Percentiles rank a stretch among this genome's conserved stretches.
Conservation (phyloP, 2,797 vertebrate genomes). For the Dallia pectoralis region DNA sequence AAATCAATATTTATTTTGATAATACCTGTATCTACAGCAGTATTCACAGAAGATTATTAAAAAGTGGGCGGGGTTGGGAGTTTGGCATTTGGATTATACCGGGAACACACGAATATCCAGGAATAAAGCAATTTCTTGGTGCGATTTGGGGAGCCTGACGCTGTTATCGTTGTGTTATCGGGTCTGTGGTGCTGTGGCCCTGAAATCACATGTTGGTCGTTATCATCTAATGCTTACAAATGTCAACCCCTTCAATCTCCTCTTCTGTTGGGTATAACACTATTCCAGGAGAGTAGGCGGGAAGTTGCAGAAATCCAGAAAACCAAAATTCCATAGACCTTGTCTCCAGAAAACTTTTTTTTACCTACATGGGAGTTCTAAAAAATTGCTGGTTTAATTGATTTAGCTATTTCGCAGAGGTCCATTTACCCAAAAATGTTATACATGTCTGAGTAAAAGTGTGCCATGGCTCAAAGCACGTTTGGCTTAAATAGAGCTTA, state of each 20-base stretch:
- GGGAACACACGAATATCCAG: slow-evolving; percentile 61
- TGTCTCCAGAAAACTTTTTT: not conserved
- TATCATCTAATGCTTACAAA: slow-evolving; percentile 83
- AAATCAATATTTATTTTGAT: slow-evolving; percentile 73
- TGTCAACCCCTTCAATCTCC: slow-evolving; percentile 70
- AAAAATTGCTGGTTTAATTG: not conserved
- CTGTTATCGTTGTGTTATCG: slow-evolving; percentile 57
- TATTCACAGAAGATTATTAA: slow-evolving; percentile 75
- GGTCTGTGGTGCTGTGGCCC: slow-evolving; percentile 44
- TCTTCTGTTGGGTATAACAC: slow-evolving; percentile 38
- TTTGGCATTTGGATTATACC: slow-evolving; percentile 78
- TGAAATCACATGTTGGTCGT: slow-evolving; percentile 78
- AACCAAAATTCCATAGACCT: not conserved
- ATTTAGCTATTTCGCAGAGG: not conserved
- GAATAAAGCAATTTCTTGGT: slow-evolving; percentile 71
- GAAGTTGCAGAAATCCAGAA: slow-evolving; percentile 14
- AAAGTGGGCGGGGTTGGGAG: slow-evolving; percentile 71
- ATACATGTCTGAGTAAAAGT: no score
- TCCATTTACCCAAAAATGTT: no score
- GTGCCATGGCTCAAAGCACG: no score
- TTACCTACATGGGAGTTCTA: slow-evolving; percentile 5
- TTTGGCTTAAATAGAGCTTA: slow-evolving; percentile 11
- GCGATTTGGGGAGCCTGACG: slow-evolving; percentile 76
- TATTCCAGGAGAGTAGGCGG: slow-evolving; percentile 8
- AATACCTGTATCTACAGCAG: slow-evolving; percentile 69